These are phyloP conservation scores for Misgurnus mizolepis DNA, from an alignment of 2,113 vertebrate species.

Conservation along the genomic window DNA sequence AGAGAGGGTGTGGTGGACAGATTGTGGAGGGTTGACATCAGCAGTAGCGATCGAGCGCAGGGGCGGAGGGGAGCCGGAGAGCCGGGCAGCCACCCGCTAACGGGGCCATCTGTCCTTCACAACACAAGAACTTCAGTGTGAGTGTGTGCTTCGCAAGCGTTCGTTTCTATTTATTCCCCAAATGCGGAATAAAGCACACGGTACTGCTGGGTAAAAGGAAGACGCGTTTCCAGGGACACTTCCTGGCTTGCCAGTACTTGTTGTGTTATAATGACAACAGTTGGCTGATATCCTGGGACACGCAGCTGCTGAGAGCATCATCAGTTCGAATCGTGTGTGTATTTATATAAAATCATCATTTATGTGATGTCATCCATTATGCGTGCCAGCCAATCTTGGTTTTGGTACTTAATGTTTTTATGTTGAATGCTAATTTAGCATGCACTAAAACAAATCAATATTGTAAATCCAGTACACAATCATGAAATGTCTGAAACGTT, in stretches of 20 bases:
- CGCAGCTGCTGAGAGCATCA: conserved; percentile 8
- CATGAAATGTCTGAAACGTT: no score
- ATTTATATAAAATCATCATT: background rate
- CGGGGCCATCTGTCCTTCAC: conserved; percentile 70
- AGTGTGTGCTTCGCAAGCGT: background rate
- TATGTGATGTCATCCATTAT: background rate
- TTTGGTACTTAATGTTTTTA: no score
- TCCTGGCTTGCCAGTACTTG: conserved; percentile 27
- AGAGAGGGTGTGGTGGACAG: conserved; percentile 28
- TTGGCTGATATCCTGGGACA: conserved; percentile 23
- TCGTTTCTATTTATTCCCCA: conserved; percentile 30
- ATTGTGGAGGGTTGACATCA: conserved; percentile 33
- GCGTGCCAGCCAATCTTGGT: no score
- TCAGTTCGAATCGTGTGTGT: background rate
- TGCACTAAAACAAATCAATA: no score
- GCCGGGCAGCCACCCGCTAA: conserved; percentile 66
- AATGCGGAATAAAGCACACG: conserved; percentile 3
- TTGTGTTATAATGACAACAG: conserved; percentile 5
- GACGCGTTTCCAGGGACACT: conserved; percentile 37
- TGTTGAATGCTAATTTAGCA: no score
- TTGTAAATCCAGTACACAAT: no score
- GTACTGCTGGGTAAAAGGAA: background rate
- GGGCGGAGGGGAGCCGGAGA: conserved; percentile 52
- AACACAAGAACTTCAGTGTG: conserved; percentile 46
- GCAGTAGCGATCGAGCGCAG: conserved; percentile 19